These are phyloP conservation scores for Melipona quadrifasciata DNA, from an alignment of 1,140 invertebrate genomes.

Conservation along the genomic window DNA sequence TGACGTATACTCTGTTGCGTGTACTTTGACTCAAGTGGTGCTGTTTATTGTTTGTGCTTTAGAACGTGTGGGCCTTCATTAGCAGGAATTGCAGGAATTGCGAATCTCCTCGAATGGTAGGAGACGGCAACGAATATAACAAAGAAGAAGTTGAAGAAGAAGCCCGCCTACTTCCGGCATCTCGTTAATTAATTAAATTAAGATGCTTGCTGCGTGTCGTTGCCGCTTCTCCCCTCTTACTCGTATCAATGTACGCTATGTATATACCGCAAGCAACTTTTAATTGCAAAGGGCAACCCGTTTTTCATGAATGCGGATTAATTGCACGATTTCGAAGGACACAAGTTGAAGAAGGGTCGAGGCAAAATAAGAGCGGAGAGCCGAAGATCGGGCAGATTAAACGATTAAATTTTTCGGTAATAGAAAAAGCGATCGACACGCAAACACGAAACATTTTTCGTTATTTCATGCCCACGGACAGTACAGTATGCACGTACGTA, in stretches of 20 bases:
- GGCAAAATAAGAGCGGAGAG: not conserved
- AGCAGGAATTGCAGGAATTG: constrained; percentile 62
- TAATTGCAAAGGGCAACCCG: not conserved
- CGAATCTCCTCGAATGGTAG: constrained; percentile 15
- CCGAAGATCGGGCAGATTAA: not conserved
- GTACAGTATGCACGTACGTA: no score
- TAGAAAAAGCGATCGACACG: constrained; percentile 3
- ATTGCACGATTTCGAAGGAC: constrained; percentile 17
- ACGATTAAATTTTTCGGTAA: not conserved
- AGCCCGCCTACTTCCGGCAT: constrained; percentile 52
- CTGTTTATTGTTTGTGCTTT: constrained; percentile 64
- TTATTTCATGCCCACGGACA: constrained; percentile 22
- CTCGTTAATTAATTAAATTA: constrained; percentile 71
- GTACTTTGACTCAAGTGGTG: constrained; percentile 57
- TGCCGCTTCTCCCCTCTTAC: not conserved
- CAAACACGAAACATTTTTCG: constrained; percentile 29
- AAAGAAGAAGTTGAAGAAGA: constrained; percentile 58
- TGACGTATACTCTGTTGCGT: constrained; percentile 21
- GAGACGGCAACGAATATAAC: constrained; percentile 29
- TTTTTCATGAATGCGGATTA: constrained; percentile 16
- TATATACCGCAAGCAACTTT: not conserved
- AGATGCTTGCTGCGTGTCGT: constrained; percentile 16
- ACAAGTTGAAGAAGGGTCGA: not conserved
- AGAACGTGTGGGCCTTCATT: constrained; percentile 65
- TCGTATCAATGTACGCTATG: not conserved